Percentiles rank a stretch among this genome's conserved stretches.
Evolutionary conservation across 2,888 invertebrate genomes (phyloP).

Genomic region (Steromphala cineraria): DNA sequence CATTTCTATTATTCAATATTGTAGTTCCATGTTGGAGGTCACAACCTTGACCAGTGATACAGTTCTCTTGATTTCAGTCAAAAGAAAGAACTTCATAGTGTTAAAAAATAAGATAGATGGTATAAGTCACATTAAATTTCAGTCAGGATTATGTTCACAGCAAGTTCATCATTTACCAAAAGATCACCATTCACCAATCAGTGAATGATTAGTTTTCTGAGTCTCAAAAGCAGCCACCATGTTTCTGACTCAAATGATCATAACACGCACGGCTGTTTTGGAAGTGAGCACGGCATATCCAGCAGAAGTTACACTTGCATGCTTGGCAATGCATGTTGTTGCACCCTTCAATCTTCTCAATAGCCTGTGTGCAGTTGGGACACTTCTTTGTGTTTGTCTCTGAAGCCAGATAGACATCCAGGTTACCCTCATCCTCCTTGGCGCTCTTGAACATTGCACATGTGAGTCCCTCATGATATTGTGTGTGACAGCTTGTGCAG

Average conservation of each 20-base stretch:
- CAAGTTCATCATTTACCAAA: too few species aligned
- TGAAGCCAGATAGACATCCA: constrained; percentile 49
- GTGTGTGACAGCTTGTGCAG: constrained; percentile 61
- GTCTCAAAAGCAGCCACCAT: constrained; percentile 38
- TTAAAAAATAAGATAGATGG: background rate
- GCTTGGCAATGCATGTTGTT: constrained; percentile 60
- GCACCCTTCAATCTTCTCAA: constrained; percentile 68
- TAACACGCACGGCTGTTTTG: constrained; percentile 45
- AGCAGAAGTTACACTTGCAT: constrained; percentile 65
- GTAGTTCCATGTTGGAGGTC: too few species aligned
- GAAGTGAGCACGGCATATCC: constrained; percentile 59
- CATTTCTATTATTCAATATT: too few species aligned
- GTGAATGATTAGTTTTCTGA: too few species aligned
- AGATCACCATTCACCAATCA: too few species aligned
- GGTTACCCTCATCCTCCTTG: constrained; percentile 34
- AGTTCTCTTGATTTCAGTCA: too few species aligned
- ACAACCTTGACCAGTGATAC: too few species aligned
- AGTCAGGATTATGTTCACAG: too few species aligned
- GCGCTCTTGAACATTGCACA: constrained; percentile 53
- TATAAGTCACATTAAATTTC: too few species aligned
- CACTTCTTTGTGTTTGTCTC: constrained; percentile 57
- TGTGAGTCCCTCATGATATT: constrained; percentile 61
- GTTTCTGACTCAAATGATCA: constrained; percentile 50
- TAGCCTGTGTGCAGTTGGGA: constrained; percentile 57
- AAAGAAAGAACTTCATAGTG: background rate